Evolutionary conservation across 1,140 invertebrate genomes (phyloP), one percentile per base, ranked within the genome.

Genomic region (Sarcophaga peregrina): DNA sequence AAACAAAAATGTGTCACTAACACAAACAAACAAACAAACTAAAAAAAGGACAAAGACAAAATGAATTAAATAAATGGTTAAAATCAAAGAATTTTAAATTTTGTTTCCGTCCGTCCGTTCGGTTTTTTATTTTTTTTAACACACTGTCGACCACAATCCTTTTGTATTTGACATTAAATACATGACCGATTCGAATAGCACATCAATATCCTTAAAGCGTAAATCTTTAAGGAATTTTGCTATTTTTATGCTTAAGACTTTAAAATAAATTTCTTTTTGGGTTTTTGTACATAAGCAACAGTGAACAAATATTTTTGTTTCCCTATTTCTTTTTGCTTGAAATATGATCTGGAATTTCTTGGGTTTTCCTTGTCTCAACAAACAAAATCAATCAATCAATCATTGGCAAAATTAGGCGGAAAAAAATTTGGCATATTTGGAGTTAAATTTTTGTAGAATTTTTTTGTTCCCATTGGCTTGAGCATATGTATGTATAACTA

Each of bases 181-280:
- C 25, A 37, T 37, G 25, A 37, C 25, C 25, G 25, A 37, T 37
- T 37, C 25, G 25, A 37, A 58, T 7, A 58, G 54, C 54, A 58
- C 13, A 13, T 58, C n/a, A 5, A 58, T 1, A n/a, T 13, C 54
- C 54, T 5, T 7, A 6, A 58, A n/a, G 13, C 15, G 15, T 58
- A n/a, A 58, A 58, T 58, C 54, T n/a, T 58, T 58, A 58, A 58
- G 54, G 54, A 58, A 58, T 58, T n/a, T 58, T 58, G 25, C n/a
- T 5, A n/a, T 13, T 58, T 58, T 15, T 58, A 15, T n/a, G 13
- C 54, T 58, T 4, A 13, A n/a, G 54, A 13, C 54, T 58, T 58
- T 58, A 15, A 37, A 58, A 58, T 58, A n/a, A 11, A 13, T 13
- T 58, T 58, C n/a, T 9, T 37, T 37, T 37, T 37, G n/a, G n/a